Evolutionary conservation across 2,113 vertebrate genomes (phyloP), one percentile per base, ranked within the genome.

Genomic region (Pelobates fuscus): DNA sequence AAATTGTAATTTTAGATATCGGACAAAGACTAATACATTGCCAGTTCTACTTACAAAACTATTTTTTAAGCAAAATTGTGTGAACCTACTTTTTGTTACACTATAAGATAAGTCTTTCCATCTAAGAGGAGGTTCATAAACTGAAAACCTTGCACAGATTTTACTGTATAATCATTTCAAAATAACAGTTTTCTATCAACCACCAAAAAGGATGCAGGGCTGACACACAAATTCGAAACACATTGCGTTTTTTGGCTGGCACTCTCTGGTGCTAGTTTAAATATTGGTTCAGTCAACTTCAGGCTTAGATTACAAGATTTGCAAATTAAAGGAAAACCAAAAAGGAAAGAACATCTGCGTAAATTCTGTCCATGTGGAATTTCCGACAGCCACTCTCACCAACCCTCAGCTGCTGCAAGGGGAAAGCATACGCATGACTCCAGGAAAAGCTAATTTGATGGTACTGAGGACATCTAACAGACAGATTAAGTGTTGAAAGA

Each of bases 211-310:
- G 93, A 92, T 93, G 90, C 93, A 87, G 88, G 90, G 92, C 86
- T 96, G 94, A 96, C 92, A 91, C 90, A 87, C 81, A 94, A 98
- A 98, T 98, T 92, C 92, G 93, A 98, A 98, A 92, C 96, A 98
- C 91, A 96, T 93, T 92, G 90, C 90, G 84, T 71, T 82, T 91
- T 86, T 95, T 98, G 94, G 95, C 95, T 80, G 86, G 86, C 91
- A 82, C 52, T 49, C 85, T 66, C 85, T 32, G 7, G 11, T 84
- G 83, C 92, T 91, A 93, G 89, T 93, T 95, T 93, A 88, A 90
- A 92, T 92, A 87, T 89, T 90, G 88, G 85, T 93, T 92, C 91
- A 91, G 89, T 91, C 93, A 91, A 84, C 93, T 94, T 89, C 84
- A 89, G 91, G 93, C 92, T 96, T 96, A 94, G 92, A 95, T 96